Conservation (phyloP, 2,888 invertebrate species). For the Leucoma salicis region DNA sequence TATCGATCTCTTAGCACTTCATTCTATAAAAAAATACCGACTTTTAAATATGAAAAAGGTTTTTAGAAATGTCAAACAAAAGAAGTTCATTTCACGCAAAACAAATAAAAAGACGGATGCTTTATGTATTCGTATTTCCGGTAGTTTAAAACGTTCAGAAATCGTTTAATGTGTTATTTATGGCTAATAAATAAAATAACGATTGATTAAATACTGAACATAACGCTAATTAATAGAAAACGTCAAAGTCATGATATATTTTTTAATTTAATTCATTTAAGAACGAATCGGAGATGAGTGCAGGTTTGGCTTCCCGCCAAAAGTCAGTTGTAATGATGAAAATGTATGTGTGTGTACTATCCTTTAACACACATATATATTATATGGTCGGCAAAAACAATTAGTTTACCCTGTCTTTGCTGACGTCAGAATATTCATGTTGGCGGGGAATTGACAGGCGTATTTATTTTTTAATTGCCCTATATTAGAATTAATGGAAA, state of each 20-base stretch:
- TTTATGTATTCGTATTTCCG: neutral
- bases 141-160: conserved; percentile 1
- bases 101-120: neutral
- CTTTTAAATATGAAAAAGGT: neutral
- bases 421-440: conserved; percentile 19
- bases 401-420: conserved; percentile 23
- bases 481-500: neutral
- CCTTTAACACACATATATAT: no score
- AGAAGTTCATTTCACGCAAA: neutral
- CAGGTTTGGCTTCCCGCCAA: conserved; percentile 58
- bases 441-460: conserved; percentile 8
- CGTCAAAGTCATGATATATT: conserved; percentile 22
- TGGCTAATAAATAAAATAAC: conserved; percentile 2
- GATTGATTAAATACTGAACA: conserved; percentile 2
- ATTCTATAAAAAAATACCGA: neutral
- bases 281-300: conserved; percentile 43
- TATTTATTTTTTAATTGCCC: neutral
- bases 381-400: conserved; percentile 45
- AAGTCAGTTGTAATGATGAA: conserved; percentile 56
- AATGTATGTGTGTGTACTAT: conserved; percentile 55
- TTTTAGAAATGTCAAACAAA: neutral
- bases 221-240: conserved; percentile 16
- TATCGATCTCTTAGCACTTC: neutral
- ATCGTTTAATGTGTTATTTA: neutral
- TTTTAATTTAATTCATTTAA: conserved; percentile 42